Percentiles rank a stretch among this genome's conserved stretches.
Evolutionary conservation across 1,140 invertebrate species (phyloP).

Genomic region (Hylaeus anthracinus): DNA sequence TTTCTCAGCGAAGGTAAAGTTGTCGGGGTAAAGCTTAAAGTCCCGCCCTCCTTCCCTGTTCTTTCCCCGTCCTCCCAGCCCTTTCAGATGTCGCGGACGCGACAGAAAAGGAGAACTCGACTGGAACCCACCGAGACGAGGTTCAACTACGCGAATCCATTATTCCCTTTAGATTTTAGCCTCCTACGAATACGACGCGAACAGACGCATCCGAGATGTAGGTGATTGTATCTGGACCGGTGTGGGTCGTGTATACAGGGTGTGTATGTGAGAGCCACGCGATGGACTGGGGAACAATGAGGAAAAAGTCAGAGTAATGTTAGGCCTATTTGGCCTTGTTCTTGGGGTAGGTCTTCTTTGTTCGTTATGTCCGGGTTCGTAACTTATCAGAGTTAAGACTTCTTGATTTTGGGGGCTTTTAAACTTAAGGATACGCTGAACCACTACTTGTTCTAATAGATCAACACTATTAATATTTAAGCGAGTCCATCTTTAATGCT

Average conservation of each 20-base stretch:
- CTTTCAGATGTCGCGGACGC: constrained; percentile 33
- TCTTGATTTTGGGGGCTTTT: too few species aligned
- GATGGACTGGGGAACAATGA: too few species aligned
- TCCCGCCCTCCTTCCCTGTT: constrained; percentile 24
- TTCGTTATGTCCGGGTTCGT: too few species aligned
- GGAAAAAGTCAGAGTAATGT: too few species aligned
- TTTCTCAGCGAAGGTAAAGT: constrained; percentile 63
- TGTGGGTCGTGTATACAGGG: not conserved
- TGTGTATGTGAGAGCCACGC: not conserved
- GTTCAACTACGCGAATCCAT: constrained; percentile 58
- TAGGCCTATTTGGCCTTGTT: too few species aligned
- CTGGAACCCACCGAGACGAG: constrained; percentile 10
- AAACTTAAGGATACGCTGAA: too few species aligned
- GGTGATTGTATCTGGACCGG: constrained; percentile 9
- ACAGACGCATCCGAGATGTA: not conserved
- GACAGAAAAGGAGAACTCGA: constrained; percentile 16
- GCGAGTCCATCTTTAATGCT: too few species aligned
- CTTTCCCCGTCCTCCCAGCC: not conserved
- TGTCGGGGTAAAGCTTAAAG: constrained; percentile 61
- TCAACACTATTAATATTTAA: too few species aligned
- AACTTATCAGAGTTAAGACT: too few species aligned
- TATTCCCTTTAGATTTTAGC: constrained; percentile 62
- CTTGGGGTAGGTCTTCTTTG: too few species aligned
- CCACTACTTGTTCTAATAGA: too few species aligned
- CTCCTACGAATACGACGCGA: not conserved